phyloP scores from a whole-genome alignment of 2,888 invertebrate species.

The Cenopis cana region DNA sequence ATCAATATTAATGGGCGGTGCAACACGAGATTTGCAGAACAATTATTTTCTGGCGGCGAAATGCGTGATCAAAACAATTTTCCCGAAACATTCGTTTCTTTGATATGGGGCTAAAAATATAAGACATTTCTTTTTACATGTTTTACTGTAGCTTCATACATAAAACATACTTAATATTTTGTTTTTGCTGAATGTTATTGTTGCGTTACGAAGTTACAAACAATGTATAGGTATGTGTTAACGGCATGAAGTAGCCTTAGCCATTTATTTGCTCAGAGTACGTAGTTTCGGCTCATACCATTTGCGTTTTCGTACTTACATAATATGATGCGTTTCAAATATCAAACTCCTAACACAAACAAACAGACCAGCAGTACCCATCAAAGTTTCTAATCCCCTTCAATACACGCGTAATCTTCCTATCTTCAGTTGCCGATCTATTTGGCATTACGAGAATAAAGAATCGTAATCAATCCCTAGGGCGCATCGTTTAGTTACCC shows the following conservation, averaged over 20 bases:
- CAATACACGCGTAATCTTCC: conserved; percentile 47
- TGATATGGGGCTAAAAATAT: background rate
- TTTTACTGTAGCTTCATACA: too few relatives aligned
- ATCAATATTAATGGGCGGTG: conserved; percentile 68
- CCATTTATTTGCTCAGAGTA: too few relatives aligned
- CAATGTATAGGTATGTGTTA: too few relatives aligned
- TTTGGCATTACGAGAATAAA: conserved; percentile 52
- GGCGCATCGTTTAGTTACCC: conserved; percentile 55
- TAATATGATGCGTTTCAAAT: too few relatives aligned
- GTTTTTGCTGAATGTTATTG: too few relatives aligned
- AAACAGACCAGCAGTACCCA: background rate
- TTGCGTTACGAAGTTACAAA: too few relatives aligned
- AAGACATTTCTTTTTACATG: background rate
- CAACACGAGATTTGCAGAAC: conserved; percentile 57
- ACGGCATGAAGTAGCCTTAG: too few relatives aligned
- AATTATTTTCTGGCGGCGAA: conserved; percentile 49
- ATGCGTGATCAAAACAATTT: conserved; percentile 37
- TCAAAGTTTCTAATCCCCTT: conserved; percentile 15
- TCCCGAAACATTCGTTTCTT: conserved; percentile 3
- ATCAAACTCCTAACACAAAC: background rate
- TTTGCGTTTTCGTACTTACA: too few relatives aligned
- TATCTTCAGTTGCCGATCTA: conserved; percentile 55
- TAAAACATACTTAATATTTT: too few relatives aligned
- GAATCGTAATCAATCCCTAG: conserved; percentile 58
- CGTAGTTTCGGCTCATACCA: too few relatives aligned